Conservation (phyloP, 2,888 invertebrate species). For the Yponomeuta cagnagella region DNA sequence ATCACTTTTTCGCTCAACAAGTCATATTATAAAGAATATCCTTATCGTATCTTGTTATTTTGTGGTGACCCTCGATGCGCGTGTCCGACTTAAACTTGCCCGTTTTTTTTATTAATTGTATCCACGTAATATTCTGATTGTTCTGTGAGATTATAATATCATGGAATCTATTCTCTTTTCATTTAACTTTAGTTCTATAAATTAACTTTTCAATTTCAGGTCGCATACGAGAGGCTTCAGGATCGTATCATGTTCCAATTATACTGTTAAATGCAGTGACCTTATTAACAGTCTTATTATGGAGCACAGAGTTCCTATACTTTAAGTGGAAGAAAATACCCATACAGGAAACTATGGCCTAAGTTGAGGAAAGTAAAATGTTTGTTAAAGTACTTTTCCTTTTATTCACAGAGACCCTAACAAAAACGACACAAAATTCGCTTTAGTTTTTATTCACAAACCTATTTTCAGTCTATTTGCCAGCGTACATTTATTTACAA, state of each 20-base stretch:
- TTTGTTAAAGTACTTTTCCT: background rate
- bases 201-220: constrained; percentile 55
- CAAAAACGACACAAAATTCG: background rate
- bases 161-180: background rate
- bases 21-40: too few species aligned
- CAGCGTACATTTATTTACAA: background rate
- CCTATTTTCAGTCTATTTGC: constrained; percentile 14
- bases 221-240: constrained; percentile 75
- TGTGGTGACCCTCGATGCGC: too few species aligned
- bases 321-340: constrained; percentile 44
- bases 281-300: constrained; percentile 73
- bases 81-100: too few species aligned
- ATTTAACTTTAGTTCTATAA: background rate
- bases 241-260: constrained; percentile 77
- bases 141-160: background rate
- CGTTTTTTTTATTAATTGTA: background rate
- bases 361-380: background rate
- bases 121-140: background rate
- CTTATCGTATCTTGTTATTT: too few species aligned
- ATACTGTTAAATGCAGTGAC: constrained; percentile 78
- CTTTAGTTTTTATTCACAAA: constrained; percentile 9
- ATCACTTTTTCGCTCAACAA: too few species aligned
- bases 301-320: constrained; percentile 72
- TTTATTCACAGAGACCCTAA: background rate
- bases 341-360: constrained; percentile 16